Evolutionary conservation across 64 coral and sea anemone species (phyloP).

Genomic region (Orbicella faveolata): DNA sequence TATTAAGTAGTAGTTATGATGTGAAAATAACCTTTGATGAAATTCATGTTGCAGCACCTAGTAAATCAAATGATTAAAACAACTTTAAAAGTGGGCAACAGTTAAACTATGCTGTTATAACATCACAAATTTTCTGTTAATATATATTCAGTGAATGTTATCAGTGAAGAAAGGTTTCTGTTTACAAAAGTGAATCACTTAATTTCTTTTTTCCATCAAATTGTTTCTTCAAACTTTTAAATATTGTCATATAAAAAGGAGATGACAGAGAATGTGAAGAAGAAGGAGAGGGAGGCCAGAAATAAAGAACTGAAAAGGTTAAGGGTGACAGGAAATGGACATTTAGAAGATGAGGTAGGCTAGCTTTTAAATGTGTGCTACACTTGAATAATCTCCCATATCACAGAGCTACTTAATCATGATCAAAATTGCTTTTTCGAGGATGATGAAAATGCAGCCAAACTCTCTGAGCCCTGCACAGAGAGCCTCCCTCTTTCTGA

Average conservation of each 20-base stretch:
- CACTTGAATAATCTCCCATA: neutral
- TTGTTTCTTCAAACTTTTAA: constrained; percentile 3
- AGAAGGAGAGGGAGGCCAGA: constrained; percentile 25
- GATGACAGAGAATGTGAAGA: constrained; percentile 10
- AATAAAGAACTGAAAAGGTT: constrained; percentile 21
- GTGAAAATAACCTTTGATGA: neutral
- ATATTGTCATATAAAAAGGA: constrained; percentile 16
- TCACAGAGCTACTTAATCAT: neutral
- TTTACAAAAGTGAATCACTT: neutral
- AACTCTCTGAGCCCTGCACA: neutral
- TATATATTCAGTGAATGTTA: neutral
- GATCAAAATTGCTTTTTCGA: constrained; percentile 1
- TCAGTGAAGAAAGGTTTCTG: neutral
- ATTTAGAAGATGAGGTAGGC: constrained; percentile 6
- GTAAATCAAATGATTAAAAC: neutral
- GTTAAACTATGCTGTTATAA: neutral
- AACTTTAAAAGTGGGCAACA: neutral
- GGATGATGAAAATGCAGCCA: neutral
- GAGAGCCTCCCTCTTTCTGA: neutral
- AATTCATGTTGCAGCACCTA: neutral
- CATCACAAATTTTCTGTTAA: neutral
- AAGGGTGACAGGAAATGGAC: constrained; percentile 24
- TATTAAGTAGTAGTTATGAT: neutral
- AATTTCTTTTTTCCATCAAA: neutral
- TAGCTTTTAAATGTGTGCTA: constrained; percentile 6